These are phyloP conservation scores for Cinclus cinclus DNA, from an alignment of 2,113 vertebrate genomes.

Conservation along the genomic window DNA sequence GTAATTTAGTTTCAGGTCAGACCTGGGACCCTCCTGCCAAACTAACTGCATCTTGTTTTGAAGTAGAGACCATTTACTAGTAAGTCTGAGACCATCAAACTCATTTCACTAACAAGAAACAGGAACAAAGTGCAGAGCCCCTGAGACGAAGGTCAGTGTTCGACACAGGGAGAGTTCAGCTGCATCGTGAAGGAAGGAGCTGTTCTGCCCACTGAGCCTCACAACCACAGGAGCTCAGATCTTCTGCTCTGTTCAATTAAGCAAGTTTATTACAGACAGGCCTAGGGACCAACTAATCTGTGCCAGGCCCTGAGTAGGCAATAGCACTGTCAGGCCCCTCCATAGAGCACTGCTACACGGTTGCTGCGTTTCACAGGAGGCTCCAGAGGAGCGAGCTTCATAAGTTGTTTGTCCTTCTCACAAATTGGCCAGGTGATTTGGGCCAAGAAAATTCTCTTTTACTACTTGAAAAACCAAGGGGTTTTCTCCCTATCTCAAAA, in stretches of 20 bases:
- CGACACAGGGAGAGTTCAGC: not conserved
- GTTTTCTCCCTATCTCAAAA: not conserved
- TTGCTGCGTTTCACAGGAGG: not conserved
- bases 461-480: not conserved
- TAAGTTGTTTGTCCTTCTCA: not conserved
- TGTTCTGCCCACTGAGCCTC: not conserved
- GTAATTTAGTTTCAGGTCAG: slow-evolving; percentile 71
- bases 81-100: slow-evolving; percentile 58
- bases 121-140: slow-evolving; percentile 49
- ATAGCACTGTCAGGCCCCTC: not conserved
- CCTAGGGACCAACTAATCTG: not conserved
- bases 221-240: not conserved
- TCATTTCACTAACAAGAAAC: slow-evolving; percentile 67
- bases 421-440: not conserved
- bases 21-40: slow-evolving; percentile 55
- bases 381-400: not conserved
- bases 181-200: not conserved
- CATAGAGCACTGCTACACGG: not conserved
- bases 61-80: slow-evolving; percentile 61
- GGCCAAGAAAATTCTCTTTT: not conserved
- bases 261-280: not conserved
- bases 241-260: not conserved
- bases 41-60: slow-evolving; percentile 61
- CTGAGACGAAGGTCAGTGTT: slow-evolving; percentile 37
- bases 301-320: not conserved